Evolutionary conservation across 2,113 vertebrate genomes (phyloP), one percentile per base, ranked within the genome.

Genomic region (Hucho hucho): DNA sequence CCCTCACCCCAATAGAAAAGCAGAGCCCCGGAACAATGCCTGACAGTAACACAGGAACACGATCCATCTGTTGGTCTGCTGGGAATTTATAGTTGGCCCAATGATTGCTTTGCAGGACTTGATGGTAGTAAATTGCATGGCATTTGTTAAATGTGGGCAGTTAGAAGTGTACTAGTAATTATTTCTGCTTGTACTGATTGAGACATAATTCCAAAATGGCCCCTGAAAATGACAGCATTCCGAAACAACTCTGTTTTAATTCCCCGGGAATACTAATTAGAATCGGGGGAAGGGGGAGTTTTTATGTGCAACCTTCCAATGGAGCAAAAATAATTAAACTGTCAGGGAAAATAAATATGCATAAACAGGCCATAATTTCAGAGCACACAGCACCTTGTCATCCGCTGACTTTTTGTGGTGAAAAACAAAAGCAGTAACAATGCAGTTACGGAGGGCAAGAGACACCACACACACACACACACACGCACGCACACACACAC

Each of bases 81-180:
- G 85, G 89, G 86, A 90, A 92, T 93, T 93, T 92, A 92, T 90
- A 88, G 91, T 91, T 90, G 90, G 83, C 81, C 87, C 84, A 91
- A 89, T 91, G 91, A 91, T 92, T 92, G 89, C 89, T 91, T 91
- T 90, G 81, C 79, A 77, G 82, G 86, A 82, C 89, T 89, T 90
- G 86, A 90, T 91, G 87, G 88, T 89, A 87, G 88, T 90, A 91
- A 92, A 92, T 91, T 91, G 91, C 89, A 88, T 88, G 37, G 89
- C 91, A 91, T 92, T 93, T 92, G 91, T 88, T 92, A 90, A 93
- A 90, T 90, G 89, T 88, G 88, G 88, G 88, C 89, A 89, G 90
- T 92, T 90, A 92, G 88, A 91, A 88, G 87, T 91, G 89, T 89
- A 89, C 88, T 91, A 92, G 89, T 90, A 91, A 92, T 93, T 93